phyloP scores from a whole-genome alignment of 1,140 invertebrate genomes.

The Drosophila nasuta region DNA sequence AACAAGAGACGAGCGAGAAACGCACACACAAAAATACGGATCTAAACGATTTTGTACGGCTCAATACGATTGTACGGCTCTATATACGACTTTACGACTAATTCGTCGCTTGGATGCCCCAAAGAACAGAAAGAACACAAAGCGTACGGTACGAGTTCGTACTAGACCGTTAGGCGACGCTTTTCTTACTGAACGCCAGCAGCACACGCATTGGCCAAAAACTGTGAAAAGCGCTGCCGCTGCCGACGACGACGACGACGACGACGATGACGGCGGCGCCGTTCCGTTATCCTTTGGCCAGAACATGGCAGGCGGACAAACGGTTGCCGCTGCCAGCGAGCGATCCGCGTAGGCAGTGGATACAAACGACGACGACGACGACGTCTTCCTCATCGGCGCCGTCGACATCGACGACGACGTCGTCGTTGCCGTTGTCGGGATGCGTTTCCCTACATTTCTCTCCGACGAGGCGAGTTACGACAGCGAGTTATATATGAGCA shows the following conservation, averaged over 20 bases:
- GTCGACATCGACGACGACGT: constrained; percentile 27
- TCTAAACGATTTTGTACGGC: constrained; percentile 10
- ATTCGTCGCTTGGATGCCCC: constrained; percentile 42
- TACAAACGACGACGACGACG: constrained; percentile 28
- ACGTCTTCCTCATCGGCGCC: constrained; percentile 18
- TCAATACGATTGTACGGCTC: constrained; percentile 16
- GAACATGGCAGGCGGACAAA: constrained; percentile 41
- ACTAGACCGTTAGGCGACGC: constrained; percentile 85
- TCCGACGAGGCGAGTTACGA: constrained; percentile 38
- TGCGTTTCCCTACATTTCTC: constrained; percentile 79
- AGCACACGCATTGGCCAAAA: constrained; percentile 81
- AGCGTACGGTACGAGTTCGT: constrained; percentile 82
- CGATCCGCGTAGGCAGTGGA: constrained; percentile 51
- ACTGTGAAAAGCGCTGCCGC: constrained; percentile 56
- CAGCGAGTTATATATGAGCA: background rate
- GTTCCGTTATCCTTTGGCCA: constrained; percentile 48
- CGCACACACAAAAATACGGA: constrained; percentile 61
- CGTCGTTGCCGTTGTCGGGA: constrained; percentile 37
- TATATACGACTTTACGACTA: constrained; percentile 31
- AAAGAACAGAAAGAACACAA: constrained; percentile 67
- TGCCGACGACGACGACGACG: constrained; percentile 44
- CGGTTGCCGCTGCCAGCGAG: constrained; percentile 44
- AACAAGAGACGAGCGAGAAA: constrained; percentile 66
- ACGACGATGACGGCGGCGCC: constrained; percentile 49
- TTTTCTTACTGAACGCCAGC: constrained; percentile 85